phyloP scores from a whole-genome alignment of 1,140 invertebrate genomes.

The Drosophila ficusphila region DNA sequence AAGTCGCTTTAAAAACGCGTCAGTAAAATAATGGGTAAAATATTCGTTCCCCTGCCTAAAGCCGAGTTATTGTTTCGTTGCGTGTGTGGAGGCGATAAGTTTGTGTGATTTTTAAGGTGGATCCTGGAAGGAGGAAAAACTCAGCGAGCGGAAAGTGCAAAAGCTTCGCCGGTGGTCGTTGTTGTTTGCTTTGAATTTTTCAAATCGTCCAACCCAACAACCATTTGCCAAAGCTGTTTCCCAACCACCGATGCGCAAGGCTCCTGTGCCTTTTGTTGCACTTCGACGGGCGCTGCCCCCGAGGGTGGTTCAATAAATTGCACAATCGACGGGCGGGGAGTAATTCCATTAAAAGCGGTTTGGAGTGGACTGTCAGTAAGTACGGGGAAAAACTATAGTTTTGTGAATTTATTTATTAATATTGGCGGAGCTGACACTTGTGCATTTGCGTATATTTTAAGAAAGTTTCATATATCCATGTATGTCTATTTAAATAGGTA shows the following conservation, averaged over 20 bases:
- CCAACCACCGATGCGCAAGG: constrained; percentile 24
- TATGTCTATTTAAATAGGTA: no score
- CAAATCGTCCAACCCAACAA: constrained; percentile 58
- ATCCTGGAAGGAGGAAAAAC: constrained; percentile 4
- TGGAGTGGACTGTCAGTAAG: neutral
- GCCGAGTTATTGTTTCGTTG: constrained; percentile 49
- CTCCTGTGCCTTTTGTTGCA: constrained; percentile 73
- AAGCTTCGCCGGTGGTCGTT: constrained; percentile 42
- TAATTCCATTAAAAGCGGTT: constrained; percentile 12
- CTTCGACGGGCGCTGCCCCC: constrained; percentile 29
- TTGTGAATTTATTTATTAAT: no score
- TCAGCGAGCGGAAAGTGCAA: constrained; percentile 31
- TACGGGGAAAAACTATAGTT: no score
- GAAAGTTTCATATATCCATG: no score
- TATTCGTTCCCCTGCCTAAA: no score
- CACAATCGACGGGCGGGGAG: constrained; percentile 15
- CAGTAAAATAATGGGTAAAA: no score
- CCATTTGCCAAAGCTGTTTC: constrained; percentile 64
- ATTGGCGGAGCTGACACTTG: no score
- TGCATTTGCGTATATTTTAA: no score
- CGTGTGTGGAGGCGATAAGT: constrained; percentile 42
- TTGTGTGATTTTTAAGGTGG: constrained; percentile 64
- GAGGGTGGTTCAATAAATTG: constrained; percentile 39
- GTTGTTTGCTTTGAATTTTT: constrained; percentile 72
- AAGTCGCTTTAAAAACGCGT: no score